These are phyloP conservation scores for Chiloscyllium punctatum DNA, from an alignment of 2,797 vertebrate species.

Conservation along the genomic window DNA sequence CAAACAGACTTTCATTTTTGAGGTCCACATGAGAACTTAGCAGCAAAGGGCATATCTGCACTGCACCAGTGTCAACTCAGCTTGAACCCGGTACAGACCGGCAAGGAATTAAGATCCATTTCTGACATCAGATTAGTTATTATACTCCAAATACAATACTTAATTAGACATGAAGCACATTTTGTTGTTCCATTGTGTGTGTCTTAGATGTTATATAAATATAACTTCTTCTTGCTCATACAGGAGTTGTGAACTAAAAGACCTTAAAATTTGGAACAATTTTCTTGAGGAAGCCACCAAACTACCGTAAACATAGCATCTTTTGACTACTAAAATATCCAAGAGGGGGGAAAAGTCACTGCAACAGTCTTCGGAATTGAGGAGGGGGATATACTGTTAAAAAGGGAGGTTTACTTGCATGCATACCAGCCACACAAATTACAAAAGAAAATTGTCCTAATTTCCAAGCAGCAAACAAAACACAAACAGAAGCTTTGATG, in stretches of 20 bases:
- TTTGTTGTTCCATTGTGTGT: not conserved
- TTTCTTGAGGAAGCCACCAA: not conserved
- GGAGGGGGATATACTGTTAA: not conserved
- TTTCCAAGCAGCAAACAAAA: not conserved
- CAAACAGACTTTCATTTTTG: not conserved
- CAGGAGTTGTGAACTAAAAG: not conserved
- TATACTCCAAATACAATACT: not conserved
- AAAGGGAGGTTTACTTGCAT: not conserved
- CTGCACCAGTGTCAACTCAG: not conserved
- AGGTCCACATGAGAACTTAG: not conserved
- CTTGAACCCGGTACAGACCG: not conserved
- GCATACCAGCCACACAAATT: not conserved
- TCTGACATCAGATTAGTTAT: not conserved
- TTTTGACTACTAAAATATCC: not conserved
- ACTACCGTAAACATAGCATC: not conserved
- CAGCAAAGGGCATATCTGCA: not conserved
- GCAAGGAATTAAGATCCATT: not conserved
- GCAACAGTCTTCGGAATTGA: not conserved
- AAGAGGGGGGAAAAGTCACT: not conserved
- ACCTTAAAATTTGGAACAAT: not conserved
- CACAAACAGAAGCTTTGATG: not conserved
- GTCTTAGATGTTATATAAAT: not conserved
- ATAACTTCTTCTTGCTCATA: not conserved
- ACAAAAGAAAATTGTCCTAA: not conserved
- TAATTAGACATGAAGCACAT: not conserved